Evolutionary conservation across 37 sponge, comb jelly and placozoan genomes (phyloP).

Genomic region (Bolinopsis microptera): DNA sequence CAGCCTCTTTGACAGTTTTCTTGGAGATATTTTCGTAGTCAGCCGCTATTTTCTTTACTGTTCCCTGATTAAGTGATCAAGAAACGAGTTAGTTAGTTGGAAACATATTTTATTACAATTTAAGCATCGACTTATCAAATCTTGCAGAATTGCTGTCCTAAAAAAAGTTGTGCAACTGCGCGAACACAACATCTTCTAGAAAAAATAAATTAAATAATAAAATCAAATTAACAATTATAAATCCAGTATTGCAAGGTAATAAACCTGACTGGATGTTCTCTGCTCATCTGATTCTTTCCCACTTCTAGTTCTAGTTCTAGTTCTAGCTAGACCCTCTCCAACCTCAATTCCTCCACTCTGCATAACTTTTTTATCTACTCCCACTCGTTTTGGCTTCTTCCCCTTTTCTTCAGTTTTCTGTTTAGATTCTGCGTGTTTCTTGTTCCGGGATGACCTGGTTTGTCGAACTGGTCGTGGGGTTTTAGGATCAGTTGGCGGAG

Average conservation of each 20-base stretch:
- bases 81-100: no score
- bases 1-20: background rate
- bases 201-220: no score
- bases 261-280: background rate
- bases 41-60: conserved; percentile 36
- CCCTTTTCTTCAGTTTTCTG: background rate
- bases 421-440: background rate
- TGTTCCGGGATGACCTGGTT: conserved; percentile 2
- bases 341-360: background rate
- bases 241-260: no score
- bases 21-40: background rate
- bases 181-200: no score
- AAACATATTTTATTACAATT: no score
- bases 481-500: background rate
- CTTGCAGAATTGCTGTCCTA: no score
- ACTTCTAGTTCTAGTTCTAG: background rate
- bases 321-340: background rate
- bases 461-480: background rate
- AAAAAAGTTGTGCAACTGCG: no score
- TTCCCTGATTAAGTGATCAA: background rate
- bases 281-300: background rate
- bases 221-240: no score
- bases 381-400: background rate
- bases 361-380: background rate
- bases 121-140: no score